Evolutionary conservation across 2,113 vertebrate genomes (phyloP).

Genomic region (Cyanoderma ruficeps): DNA sequence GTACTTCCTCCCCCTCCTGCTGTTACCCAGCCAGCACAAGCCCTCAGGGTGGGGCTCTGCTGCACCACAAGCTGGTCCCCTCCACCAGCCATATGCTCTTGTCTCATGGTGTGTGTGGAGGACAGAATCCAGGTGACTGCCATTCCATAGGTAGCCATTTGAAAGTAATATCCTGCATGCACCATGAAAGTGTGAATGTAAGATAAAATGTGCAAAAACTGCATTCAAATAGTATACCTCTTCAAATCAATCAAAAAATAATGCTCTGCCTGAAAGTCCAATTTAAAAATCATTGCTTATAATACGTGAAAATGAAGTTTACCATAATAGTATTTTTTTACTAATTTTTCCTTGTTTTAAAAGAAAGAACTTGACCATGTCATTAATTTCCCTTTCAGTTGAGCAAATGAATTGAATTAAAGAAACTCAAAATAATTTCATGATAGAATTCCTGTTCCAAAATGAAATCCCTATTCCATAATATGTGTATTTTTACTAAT

Average conservation of each 20-base stretch:
- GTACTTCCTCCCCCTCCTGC: background rate
- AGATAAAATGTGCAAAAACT: background rate
- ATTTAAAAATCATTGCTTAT: background rate
- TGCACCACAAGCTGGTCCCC: fast-evolving
- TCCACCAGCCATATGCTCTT: fast-evolving
- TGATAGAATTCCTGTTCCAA: background rate
- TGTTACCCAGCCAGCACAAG: background rate
- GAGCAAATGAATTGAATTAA: background rate
- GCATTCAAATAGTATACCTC: background rate
- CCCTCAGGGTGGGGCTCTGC: fast-evolving
- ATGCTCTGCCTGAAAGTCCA: background rate
- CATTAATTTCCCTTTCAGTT: background rate
- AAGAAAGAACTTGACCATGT: background rate
- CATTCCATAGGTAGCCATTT: fast-evolving
- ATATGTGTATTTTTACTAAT: background rate
- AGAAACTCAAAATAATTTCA: background rate
- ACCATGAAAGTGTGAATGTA: background rate
- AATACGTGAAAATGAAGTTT: background rate
- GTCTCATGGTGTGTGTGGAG: fast-evolving
- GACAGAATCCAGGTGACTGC: background rate
- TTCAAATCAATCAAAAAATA: background rate
- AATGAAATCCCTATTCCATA: background rate
- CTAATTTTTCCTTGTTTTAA: background rate
- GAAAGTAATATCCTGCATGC: fast-evolving
- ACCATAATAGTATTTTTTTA: background rate